Evolutionary conservation across 2,113 vertebrate genomes (phyloP).

Genomic region (Carlito syrichta): DNA sequence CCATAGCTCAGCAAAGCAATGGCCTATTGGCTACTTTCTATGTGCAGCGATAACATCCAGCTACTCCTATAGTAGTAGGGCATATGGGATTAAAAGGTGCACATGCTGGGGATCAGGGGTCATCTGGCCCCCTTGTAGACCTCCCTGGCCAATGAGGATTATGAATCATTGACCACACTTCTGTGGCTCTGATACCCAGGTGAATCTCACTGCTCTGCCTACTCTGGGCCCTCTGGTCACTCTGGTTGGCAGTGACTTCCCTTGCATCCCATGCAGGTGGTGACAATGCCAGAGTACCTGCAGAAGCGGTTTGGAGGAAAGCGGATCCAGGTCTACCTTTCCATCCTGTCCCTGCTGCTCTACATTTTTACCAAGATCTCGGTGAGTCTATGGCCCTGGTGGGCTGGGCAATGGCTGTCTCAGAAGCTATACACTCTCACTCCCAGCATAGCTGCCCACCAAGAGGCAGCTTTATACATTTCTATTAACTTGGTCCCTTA

Average conservation of each 20-base stretch:
- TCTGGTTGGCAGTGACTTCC: not conserved
- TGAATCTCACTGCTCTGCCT: not conserved
- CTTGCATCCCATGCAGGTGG: constrained; percentile 82
- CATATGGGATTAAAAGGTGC: not conserved
- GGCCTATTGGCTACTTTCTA: no score
- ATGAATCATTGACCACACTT: not conserved
- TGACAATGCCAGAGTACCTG: constrained; percentile 98
- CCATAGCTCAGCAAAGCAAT: no score
- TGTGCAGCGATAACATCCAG: not conserved
- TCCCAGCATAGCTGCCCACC: no score
- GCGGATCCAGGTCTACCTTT: constrained; percentile 93
- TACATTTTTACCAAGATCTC: constrained; percentile 98
- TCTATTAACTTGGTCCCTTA: not conserved
- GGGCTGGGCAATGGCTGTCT: not conserved
- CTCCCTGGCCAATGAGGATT: not conserved
- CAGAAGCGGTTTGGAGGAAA: constrained; percentile 95
- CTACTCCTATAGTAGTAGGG: not conserved
- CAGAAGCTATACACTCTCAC: not conserved
- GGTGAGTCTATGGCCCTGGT: constrained; percentile 81
- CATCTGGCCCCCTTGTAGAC: not conserved
- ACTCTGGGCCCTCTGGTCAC: not conserved
- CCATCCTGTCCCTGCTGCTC: constrained; percentile 91
- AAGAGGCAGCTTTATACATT: not conserved
- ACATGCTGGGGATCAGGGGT: not conserved
- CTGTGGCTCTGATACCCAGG: not conserved